Evolutionary conservation across 2,888 invertebrate species (phyloP), one percentile per base, ranked within the genome.

Genomic region (Anthophora plumipes): DNA sequence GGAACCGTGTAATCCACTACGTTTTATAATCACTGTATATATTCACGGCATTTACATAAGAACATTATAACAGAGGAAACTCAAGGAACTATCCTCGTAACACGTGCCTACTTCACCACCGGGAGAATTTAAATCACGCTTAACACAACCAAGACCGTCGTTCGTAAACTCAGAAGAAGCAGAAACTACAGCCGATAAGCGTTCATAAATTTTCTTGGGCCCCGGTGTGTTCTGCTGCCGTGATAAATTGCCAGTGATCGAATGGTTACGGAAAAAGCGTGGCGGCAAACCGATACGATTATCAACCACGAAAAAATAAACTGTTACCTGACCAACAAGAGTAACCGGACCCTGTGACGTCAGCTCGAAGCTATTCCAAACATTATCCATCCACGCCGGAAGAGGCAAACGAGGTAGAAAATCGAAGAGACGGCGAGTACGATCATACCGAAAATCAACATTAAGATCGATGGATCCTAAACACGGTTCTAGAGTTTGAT

Each of bases 301-400:
- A 64, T 48, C 57, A 37, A 17, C 8, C 11, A 31, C 52, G 64
- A 25, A 39, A 69, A 64, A 78, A 78, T 50, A 73, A 80, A 78
- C 80, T 37, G 60, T 80, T 66, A 73, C 60, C 25, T 41, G 39
- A n/a, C 14, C 48, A 17, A 43, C 17, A 78, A 80, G 74, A 80
- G 74, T 64, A 78, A 80, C 37, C 75, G 50, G 0, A 17, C 22
- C 31, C 4, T 31, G 31, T 69, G 60, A 64, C 73, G 80, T 64
- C 46, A 64, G 22, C 7, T 3, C 3, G 1, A 3, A 63, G 59
- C 43, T 52, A 41, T 74, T 70, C 61, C 61, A 66, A 74, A 70
- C 73, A 70, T 50, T 41, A 52, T 66, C 66, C 60, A 61, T 74
- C 37, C 39, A 22, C 20, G 20, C 50, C 67, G 60, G 60, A 43